Conservation (phyloP, 2,888 invertebrate genomes). For the Papilio elwesi region DNA sequence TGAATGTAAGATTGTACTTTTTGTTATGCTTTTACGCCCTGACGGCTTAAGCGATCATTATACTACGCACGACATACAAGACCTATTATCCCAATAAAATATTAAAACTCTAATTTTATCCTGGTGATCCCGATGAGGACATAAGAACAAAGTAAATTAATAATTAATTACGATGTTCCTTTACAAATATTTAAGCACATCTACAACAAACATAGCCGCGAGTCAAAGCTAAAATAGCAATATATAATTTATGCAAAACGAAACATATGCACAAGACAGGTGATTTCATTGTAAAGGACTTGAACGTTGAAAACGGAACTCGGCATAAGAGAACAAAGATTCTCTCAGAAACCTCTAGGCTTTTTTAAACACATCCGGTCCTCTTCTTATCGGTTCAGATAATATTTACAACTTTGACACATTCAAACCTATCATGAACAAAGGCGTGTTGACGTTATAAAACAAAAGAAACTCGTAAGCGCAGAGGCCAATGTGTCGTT, state of each 20-base stretch:
- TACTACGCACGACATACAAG: too few relatives aligned
- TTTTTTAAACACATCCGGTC: conserved; percentile 39
- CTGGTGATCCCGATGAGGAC: neutral
- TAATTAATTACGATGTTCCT: neutral
- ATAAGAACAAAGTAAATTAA: neutral
- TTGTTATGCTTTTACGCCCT: too few relatives aligned
- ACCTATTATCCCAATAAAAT: too few relatives aligned
- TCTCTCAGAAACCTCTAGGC: conserved; percentile 28
- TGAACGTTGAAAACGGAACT: neutral
- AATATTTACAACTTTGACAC: conserved; percentile 40
- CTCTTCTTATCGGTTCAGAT: conserved; percentile 38
- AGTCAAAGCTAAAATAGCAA: neutral
- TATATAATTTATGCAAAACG: conserved; percentile 7
- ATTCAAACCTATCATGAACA: conserved; percentile 37
- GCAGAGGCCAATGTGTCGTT: neutral
- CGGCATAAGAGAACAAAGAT: conserved; percentile 19
- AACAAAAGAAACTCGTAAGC: conserved; percentile 24
- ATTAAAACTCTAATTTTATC: neutral
- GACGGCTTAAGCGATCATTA: too few relatives aligned
- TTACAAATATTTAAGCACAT: neutral
- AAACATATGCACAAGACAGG: conserved; percentile 24
- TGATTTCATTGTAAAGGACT: conserved; percentile 25
- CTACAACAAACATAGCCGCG: neutral
- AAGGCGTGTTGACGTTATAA: conserved; percentile 34
- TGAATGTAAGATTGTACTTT: too few relatives aligned